phyloP scores from a whole-genome alignment of 2,113 vertebrate species.

The Solenodon paradoxus region DNA sequence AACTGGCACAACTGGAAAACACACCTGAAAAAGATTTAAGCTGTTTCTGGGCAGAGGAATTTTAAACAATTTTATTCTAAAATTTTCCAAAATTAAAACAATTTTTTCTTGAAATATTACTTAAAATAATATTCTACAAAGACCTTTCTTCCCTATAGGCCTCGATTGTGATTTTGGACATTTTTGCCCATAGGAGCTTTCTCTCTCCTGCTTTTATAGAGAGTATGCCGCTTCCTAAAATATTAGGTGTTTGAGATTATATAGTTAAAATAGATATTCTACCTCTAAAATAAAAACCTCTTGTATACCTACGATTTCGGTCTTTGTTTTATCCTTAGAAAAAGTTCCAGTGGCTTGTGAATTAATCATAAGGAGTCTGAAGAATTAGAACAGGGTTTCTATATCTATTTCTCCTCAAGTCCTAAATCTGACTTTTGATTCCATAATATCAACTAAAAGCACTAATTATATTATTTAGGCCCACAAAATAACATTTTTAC shows the following conservation, averaged over 20 bases:
- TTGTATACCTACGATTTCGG: neutral
- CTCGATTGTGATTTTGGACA: neutral
- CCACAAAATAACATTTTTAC: neutral
- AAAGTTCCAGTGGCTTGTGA: neutral
- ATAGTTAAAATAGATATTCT: neutral
- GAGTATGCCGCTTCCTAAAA: neutral
- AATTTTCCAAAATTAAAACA: neutral
- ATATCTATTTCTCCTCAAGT: neutral
- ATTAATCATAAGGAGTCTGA: slow-evolving; percentile 21
- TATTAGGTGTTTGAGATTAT: neutral
- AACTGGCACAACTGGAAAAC: neutral
- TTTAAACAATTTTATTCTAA: slow-evolving; percentile 15
- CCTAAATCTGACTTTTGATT: neutral
- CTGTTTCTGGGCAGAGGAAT: neutral
- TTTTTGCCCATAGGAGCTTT: neutral
- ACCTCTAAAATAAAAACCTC: neutral
- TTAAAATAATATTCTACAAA: neutral
- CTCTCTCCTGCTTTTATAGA: neutral
- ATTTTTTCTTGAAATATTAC: slow-evolving; percentile 1
- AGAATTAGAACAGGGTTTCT: neutral
- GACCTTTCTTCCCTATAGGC: neutral
- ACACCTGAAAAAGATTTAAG: neutral
- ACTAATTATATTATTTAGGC: neutral
- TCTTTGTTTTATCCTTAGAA: neutral
- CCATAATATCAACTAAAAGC: neutral